These are phyloP conservation scores for Cebidichthys violaceus DNA, from an alignment of 2,113 vertebrate species.

Conservation along the genomic window DNA sequence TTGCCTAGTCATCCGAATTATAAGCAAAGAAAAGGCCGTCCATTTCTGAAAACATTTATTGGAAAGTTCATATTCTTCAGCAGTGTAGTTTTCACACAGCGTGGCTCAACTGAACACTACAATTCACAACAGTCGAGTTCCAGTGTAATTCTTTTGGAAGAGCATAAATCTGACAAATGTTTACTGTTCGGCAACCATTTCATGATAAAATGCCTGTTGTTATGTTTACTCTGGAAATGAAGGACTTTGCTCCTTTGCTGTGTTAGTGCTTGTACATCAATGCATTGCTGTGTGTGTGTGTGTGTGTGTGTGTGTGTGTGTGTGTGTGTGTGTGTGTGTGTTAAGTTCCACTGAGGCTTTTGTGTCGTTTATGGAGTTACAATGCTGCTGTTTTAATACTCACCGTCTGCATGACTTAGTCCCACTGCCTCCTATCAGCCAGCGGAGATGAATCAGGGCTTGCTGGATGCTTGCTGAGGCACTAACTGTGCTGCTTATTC, in stretches of 20 bases:
- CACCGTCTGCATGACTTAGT: constrained; percentile 58
- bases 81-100: neutral
- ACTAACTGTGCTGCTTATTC: constrained; percentile 50
- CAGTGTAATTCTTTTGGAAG: constrained; percentile 1
- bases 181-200: constrained; percentile 15
- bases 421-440: constrained; percentile 56
- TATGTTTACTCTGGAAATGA: neutral
- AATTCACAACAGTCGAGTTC: neutral
- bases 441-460: constrained; percentile 71
- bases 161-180: constrained; percentile 20
- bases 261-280: neutral
- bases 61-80: neutral
- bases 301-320: neutral
- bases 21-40: neutral
- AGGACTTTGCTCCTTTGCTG: constrained; percentile 17
- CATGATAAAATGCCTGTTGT: constrained; percentile 9
- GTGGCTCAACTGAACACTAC: neutral
- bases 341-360: constrained; percentile 4
- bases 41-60: neutral
- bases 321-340: neutral
- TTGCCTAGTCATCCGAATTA: neutral
- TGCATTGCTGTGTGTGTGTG: neutral
- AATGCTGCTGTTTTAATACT: constrained; percentile 56
- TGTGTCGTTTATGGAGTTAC: constrained; percentile 50
- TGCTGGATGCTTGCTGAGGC: constrained; percentile 57